Conservation (phyloP, 1,140 invertebrate genomes). For the Drosophila leontia region DNA sequence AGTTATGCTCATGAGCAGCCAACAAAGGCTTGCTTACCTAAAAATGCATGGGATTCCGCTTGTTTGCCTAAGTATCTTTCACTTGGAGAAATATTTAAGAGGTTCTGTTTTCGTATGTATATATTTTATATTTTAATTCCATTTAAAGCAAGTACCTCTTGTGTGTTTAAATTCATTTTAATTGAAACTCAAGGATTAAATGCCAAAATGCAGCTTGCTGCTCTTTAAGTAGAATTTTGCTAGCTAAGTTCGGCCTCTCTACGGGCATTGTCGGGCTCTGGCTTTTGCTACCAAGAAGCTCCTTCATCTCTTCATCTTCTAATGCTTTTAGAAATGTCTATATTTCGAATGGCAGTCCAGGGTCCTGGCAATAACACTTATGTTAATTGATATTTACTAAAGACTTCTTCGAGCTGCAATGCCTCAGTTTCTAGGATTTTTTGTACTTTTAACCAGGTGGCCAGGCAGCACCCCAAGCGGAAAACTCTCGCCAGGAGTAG, state of each 20-base stretch:
- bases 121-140: neutral
- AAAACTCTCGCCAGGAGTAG: slow-evolving; percentile 25
- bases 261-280: neutral
- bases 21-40: slow-evolving; percentile 36
- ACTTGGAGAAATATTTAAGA: neutral
- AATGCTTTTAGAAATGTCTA: neutral
- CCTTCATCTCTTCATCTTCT: neutral
- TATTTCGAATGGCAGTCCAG: slow-evolving; percentile 1
- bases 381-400: slow-evolving; percentile 64
- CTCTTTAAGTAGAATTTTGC: too few relatives aligned
- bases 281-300: neutral
- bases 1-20: slow-evolving; percentile 16
- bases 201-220: neutral
- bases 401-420: slow-evolving; percentile 9
- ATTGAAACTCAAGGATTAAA: neutral
- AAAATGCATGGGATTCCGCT: slow-evolving; percentile 37
- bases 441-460: neutral
- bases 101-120: too few relatives aligned
- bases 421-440: slow-evolving; percentile 1
- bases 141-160: neutral
- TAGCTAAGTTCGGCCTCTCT: neutral
- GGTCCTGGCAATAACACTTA: slow-evolving; percentile 43
- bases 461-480: slow-evolving; percentile 18
- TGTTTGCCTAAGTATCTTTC: slow-evolving; percentile 11
- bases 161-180: neutral